Conservation (phyloP, 2,888 invertebrate species). For the Vannuccia rotundouncinata region DNA sequence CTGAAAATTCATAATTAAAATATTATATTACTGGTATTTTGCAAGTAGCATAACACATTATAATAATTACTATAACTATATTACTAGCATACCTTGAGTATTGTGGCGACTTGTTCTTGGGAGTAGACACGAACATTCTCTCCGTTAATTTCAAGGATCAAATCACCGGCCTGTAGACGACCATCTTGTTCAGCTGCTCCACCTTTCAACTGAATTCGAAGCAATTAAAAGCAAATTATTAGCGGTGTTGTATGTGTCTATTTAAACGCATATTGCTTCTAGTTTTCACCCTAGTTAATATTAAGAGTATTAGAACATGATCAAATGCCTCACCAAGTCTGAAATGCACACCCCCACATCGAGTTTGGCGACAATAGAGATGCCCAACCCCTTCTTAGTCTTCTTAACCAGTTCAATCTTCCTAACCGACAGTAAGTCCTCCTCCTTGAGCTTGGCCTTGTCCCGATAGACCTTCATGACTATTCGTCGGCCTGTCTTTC, state of each 20-base stretch:
- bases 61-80: too few relatives aligned
- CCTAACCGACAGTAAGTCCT: constrained; percentile 63
- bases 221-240: not conserved
- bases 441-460: constrained; percentile 57
- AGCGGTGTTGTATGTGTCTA: not conserved
- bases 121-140: constrained; percentile 63
- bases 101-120: constrained; percentile 77
- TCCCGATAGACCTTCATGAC: constrained; percentile 71
- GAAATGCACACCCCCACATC: constrained; percentile 78
- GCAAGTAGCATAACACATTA: too few relatives aligned
- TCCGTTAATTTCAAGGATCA: constrained; percentile 78
- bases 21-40: not conserved
- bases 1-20: constrained; percentile 45
- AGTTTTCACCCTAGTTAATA: too few relatives aligned
- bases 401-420: constrained; percentile 75
- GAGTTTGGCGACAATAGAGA: constrained; percentile 72
- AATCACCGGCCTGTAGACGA: constrained; percentile 81
- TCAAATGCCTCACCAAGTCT: constrained; percentile 84
- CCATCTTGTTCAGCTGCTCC: constrained; percentile 76
- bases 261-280: too few relatives aligned
- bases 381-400: constrained; percentile 67
- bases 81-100: constrained; percentile 64
- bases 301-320: too few relatives aligned
- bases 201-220: constrained; percentile 71
- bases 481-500: constrained; percentile 73